Evolutionary conservation across 2,888 invertebrate species (phyloP).

Genomic region (Yponomeuta evonymella): DNA sequence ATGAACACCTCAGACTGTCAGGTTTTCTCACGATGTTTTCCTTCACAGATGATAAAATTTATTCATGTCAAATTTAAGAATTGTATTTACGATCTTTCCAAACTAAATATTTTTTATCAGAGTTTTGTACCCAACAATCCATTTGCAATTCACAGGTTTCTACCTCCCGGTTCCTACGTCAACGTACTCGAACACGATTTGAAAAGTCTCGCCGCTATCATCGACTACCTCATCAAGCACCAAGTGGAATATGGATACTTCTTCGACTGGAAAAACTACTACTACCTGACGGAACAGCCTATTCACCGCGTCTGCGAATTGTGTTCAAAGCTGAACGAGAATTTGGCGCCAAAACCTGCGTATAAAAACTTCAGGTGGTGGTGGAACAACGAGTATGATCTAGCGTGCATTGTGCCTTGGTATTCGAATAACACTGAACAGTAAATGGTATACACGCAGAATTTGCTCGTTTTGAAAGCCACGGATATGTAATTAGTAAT

Average conservation of each 20-base stretch:
- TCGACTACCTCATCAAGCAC: constrained; percentile 52
- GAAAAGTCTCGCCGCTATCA: constrained; percentile 49
- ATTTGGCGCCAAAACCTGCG: not conserved
- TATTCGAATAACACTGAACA: too few relatives aligned
- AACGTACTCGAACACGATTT: constrained; percentile 42
- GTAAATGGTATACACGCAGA: too few relatives aligned
- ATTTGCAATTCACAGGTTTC: constrained; percentile 41
- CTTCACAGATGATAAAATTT: too few relatives aligned
- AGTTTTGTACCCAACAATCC: not conserved
- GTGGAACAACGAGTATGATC: constrained; percentile 40
- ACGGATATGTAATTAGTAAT: too few relatives aligned
- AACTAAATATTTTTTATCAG: not conserved
- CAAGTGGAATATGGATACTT: constrained; percentile 45
- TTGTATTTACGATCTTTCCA: not conserved
- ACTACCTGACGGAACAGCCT: constrained; percentile 40
- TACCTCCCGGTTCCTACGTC: constrained; percentile 58
- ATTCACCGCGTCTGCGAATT: constrained; percentile 47
- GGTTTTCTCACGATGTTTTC: too few relatives aligned
- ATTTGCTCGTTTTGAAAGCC: too few relatives aligned
- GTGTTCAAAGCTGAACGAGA: constrained; percentile 44
- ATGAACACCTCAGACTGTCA: too few relatives aligned
- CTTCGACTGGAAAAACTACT: constrained; percentile 62
- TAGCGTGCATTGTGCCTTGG: too few relatives aligned
- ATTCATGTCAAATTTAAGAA: too few relatives aligned
- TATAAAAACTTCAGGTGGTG: constrained; percentile 42